phyloP scores from a whole-genome alignment of 2,797 vertebrate species.

The Ptychadena robeensis region DNA sequence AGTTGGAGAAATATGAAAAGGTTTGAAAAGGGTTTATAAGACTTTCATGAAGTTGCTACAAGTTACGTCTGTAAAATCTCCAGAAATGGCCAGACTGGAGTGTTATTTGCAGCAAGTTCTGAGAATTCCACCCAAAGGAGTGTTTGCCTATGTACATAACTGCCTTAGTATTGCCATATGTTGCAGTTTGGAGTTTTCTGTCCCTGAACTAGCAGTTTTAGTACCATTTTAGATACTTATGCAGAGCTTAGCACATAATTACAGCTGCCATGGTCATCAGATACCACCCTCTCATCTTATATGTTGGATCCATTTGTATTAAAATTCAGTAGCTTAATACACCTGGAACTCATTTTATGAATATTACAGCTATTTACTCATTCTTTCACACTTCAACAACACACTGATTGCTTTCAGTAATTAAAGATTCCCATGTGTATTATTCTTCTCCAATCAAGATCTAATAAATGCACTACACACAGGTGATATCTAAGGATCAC shows the following conservation, averaged over 20 bases:
- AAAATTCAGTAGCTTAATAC: slow-evolving; percentile 51
- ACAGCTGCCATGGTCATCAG: slow-evolving; percentile 45
- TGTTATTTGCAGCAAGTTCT: background rate
- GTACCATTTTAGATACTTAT: slow-evolving; percentile 15
- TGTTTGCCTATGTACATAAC: background rate
- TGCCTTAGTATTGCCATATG: background rate
- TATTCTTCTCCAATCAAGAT: slow-evolving; percentile 56
- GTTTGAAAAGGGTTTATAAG: background rate
- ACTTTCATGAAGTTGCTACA: background rate
- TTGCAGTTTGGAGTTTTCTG: background rate
- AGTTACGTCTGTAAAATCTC: background rate
- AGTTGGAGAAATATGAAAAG: background rate
- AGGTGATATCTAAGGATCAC: slow-evolving; percentile 38
- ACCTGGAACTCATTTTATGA: slow-evolving; percentile 52
- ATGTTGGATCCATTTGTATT: slow-evolving; percentile 19
- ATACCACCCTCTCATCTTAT: slow-evolving; percentile 18
- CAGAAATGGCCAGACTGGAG: background rate
- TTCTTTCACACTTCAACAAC: slow-evolving; percentile 54
- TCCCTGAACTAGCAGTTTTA: background rate
- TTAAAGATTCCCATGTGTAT: slow-evolving; percentile 60
- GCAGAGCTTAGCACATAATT: slow-evolving; percentile 38
- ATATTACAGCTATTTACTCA: slow-evolving; percentile 49
- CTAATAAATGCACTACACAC: slow-evolving; percentile 47
- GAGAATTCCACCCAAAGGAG: background rate
- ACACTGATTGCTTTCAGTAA: slow-evolving; percentile 58